Evolutionary conservation across 2,797 vertebrate species (phyloP), one percentile per base, ranked within the genome.

Genomic region (Periophthalmus magnuspinnatus): DNA sequence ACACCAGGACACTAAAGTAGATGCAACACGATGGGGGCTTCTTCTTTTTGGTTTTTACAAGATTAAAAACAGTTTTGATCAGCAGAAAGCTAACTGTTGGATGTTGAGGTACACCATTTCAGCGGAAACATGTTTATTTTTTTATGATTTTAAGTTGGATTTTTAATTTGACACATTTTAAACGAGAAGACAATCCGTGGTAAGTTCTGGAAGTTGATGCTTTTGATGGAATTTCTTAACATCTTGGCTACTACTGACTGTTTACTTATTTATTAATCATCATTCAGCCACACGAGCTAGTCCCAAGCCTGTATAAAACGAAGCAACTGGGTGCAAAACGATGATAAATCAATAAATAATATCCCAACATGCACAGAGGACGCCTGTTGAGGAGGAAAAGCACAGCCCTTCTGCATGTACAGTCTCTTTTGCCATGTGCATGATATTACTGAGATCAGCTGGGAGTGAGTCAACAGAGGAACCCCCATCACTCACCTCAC

Each of bases 1-100:
- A 17, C 56, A 32, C 17, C 67, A 71, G 72, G 56, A 75, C 80
- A 80, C 84, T 79, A 80, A 13, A 66, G 19, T 21, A 54, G 48
- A 52, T 36, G 28, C 24, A n/a, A 19, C 6, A 66, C 10, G 19
- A 47, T 28, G 22, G 32, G 8, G 41, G 21, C 14, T 22, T 41
- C 14, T 48, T 28, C 6, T 48, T 32, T 33, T 32, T 32, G 41
- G 7, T 6, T 50, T 50, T 17, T 19, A 57, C 36, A 5, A 32
- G 0, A 62, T 16, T n/a, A 21, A 32, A 33, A 1, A 28, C 61
- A 1, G 13, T 36, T 57, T 57, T 56, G 55, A 17, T 56, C 55
- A 50, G 68, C 45, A 24, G 67, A 57, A 59, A 74, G 55, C 38
- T 32, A 50, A 22, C 21, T 7, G n/a, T 62, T 41, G 36, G 60